These are phyloP conservation scores for Nymphicus hollandicus DNA, from an alignment of 2,113 vertebrate species.

Conservation along the genomic window DNA sequence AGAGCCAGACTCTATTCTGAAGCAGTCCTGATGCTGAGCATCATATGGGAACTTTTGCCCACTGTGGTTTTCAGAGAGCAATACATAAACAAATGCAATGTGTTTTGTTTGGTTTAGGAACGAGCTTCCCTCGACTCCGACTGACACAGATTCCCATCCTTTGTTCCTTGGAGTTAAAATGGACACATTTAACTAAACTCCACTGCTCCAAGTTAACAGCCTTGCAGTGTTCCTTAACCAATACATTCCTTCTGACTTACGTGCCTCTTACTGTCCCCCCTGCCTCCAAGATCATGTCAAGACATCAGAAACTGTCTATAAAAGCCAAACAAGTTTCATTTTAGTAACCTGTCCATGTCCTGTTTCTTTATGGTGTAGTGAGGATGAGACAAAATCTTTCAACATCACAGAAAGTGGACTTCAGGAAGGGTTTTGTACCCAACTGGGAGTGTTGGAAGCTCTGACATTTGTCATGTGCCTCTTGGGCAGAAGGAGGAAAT, in stretches of 20 bases:
- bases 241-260: not conserved
- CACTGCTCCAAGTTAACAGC: not conserved
- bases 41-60: not conserved
- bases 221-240: not conserved
- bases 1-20: not conserved
- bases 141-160: not conserved
- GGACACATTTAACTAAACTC: too few species aligned
- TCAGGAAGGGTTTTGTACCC: not conserved
- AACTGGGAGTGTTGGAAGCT: not conserved
- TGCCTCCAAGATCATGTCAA: not conserved
- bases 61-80: not conserved
- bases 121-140: not conserved
- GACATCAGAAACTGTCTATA: not conserved
- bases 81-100: not conserved
- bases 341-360: not conserved
- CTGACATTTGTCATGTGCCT: not conserved
- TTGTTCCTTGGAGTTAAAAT: not conserved
- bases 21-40: not conserved
- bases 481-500: not conserved
- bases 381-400: not conserved
- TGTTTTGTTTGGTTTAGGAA: not conserved
- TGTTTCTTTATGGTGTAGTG: not conserved
- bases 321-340: not conserved
- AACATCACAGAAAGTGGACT: not conserved
- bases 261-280: not conserved